Evolutionary conservation across 2,113 vertebrate species (phyloP).

Genomic region (Pygoscelis adeliae): DNA sequence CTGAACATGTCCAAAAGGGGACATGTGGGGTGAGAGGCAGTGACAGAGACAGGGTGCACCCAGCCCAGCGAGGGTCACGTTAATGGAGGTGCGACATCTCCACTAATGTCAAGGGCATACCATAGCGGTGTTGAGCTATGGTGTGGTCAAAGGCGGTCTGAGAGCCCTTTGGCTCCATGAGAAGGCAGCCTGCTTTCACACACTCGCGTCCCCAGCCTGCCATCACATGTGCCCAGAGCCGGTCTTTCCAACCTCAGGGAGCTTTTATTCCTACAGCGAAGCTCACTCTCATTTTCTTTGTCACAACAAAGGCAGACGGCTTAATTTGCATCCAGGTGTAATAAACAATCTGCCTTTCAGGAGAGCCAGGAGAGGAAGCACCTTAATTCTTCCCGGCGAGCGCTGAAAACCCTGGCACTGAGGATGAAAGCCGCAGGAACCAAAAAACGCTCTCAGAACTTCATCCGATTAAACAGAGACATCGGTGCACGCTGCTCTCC

Average conservation of each 20-base stretch:
- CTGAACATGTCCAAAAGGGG: background rate
- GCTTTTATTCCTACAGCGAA: background rate
- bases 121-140: fast-evolving
- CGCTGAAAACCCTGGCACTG: background rate
- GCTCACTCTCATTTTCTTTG: background rate
- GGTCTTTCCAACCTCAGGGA: background rate
- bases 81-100: background rate
- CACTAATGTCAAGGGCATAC: background rate
- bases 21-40: background rate
- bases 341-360: constrained; percentile 32
- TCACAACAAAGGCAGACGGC: background rate
- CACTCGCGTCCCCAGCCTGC: fast-evolving
- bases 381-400: background rate
- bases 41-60: background rate
- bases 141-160: fast-evolving
- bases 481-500: background rate
- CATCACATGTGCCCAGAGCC: fast-evolving
- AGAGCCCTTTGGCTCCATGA: background rate
- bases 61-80: background rate
- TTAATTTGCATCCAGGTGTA: constrained; percentile 42
- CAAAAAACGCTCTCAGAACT: background rate
- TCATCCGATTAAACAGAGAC: background rate
- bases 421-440: constrained; percentile 12
- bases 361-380: constrained; percentile 3
- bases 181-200: background rate